phyloP scores from a whole-genome alignment of 2,113 vertebrate genomes.

The Cervus canadensis region DNA sequence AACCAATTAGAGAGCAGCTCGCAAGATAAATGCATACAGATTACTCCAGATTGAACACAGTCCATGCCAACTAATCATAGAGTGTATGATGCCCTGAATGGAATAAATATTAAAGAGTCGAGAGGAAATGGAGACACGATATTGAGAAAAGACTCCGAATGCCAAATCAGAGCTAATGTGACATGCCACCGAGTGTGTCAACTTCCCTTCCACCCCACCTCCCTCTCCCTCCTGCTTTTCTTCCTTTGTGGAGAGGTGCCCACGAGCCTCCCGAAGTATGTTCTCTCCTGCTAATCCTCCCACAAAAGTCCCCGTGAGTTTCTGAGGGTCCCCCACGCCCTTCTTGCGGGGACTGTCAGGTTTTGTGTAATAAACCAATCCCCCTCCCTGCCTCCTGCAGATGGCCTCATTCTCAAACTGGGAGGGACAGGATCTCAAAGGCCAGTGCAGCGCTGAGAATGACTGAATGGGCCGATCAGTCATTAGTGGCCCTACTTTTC shows the following conservation, averaged over 20 bases:
- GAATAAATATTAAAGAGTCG: slow-evolving; percentile 81
- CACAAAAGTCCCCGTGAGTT: slow-evolving; percentile 71
- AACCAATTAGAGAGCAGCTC: slow-evolving; percentile 85
- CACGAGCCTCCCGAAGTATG: slow-evolving; percentile 72
- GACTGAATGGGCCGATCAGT: slow-evolving; percentile 41
- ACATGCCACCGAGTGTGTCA: slow-evolving; percentile 75
- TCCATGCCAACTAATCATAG: slow-evolving; percentile 80
- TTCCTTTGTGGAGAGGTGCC: slow-evolving; percentile 73
- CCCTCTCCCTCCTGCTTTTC: not conserved
- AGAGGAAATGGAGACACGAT: slow-evolving; percentile 74
- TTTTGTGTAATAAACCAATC: slow-evolving; percentile 59
- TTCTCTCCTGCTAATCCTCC: slow-evolving; percentile 65
- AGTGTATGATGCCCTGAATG: slow-evolving; percentile 78
- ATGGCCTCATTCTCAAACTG: slow-evolving; percentile 46
- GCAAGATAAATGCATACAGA: slow-evolving; percentile 83
- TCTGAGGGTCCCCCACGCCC: slow-evolving; percentile 57
- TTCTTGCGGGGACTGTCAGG: slow-evolving; percentile 66
- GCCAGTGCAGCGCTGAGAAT: slow-evolving; percentile 38
- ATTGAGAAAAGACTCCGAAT: slow-evolving; percentile 63
- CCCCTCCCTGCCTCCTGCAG: slow-evolving; percentile 28
- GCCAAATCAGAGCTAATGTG: slow-evolving; percentile 74
- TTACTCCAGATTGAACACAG: slow-evolving; percentile 81
- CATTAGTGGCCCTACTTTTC: slow-evolving; percentile 36
- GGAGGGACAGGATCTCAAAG: slow-evolving; percentile 49
- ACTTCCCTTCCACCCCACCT: slow-evolving; percentile 34